Base-by-base conservation (phyloP, 2,888 invertebrate genomes). In the Gasteruption jaculator region DNA sequence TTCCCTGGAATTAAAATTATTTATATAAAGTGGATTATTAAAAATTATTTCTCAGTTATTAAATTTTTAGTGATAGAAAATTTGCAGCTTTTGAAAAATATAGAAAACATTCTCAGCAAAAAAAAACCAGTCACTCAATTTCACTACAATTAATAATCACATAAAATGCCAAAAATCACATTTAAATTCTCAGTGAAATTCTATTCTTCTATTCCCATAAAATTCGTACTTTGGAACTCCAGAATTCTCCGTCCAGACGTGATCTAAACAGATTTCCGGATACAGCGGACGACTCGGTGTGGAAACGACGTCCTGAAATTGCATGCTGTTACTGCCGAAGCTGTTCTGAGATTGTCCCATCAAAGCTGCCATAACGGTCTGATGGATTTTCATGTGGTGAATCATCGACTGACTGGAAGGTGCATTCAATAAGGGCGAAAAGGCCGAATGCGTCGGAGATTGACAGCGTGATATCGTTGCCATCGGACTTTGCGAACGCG, bases 201-300 rank as follows among this genome's bases (percentile, higher is more conserved):
- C n/a, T n/a, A n/a, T n/a, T n/a, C n/a, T n/a, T n/a, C n/a, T n/a
- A n/a, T n/a, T n/a, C n/a, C n/a, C n/a, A n/a, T n/a, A 34, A 15
- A 29, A 36, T n/a, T 18, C 22, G 11, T 55, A 71, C 73, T 71
- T 71, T 20, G 71, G 60, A 8, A 68, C 50, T 8, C 61, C 64
- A 25, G 56, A 74, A 44, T 74, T 81, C 58, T 94, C 94, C 0
- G 86, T 86, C 94, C 94, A 95, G 10, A 93, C 74, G 61, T 88
- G 86, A 53, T 95, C 93, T 30, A 95, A 74, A 59, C 92, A 93
- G 49, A 93, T 77, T 54, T 89, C 86, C 0, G 94, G 93, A 53
- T 84, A 82, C 18, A 91, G 72, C 0, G 89, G 88, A 52, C 85
- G 65, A 35, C 67, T 61, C 11, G 58, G 53, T 19, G 50, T 54